Base-by-base conservation (phyloP, 2,113 vertebrate species). In the Equus przewalskii region DNA sequence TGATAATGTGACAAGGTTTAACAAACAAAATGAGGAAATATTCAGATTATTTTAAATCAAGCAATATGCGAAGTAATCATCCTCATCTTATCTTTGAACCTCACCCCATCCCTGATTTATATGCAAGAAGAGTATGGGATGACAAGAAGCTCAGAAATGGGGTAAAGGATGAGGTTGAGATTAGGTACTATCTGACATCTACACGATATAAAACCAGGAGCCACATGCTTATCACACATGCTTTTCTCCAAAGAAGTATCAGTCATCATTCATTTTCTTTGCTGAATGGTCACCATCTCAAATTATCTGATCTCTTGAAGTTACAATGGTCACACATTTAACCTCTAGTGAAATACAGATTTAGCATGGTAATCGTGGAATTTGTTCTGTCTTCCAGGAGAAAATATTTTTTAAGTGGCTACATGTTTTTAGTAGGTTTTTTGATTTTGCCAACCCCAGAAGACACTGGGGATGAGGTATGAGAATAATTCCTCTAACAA, bases 391-490 rank as follows among this genome's bases (percentile, higher is more conserved):
- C 92, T 96, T 93, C 26, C 28, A 70, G 14, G 22, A 80, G 41
- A 91, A 96, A 91, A 94, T 75, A 46, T 46, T n/a, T 84, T 91
- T 96, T 56, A 91, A 69, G 76, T 83, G 19, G 33, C 15, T 85
- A 49, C 16, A 49, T 82, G 69, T 79, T 95, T 67, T 19, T 10
- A 33, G 26, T 51, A 83, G 28, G 6, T 22, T 60, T 82, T 24
- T 82, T 96, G 46, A 89, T 82, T 89, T 89, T 94, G n/a, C 46
- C 67, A 82, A 92, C 3, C 67, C 5, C 18, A 6, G 78, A 67
- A 73, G 60, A 86, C 26, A 64, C 26, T 28, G 13, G 15, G 5
- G 26, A 86, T 92, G 6, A 16, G 0, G 22, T 75, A 65, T 24
- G 26, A 91, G 41, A 97, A 93, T 49, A 92, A 64, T 19, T 85